Base-by-base conservation (phyloP, 2,888 invertebrate species). In the Liodrosophila aerea region DNA sequence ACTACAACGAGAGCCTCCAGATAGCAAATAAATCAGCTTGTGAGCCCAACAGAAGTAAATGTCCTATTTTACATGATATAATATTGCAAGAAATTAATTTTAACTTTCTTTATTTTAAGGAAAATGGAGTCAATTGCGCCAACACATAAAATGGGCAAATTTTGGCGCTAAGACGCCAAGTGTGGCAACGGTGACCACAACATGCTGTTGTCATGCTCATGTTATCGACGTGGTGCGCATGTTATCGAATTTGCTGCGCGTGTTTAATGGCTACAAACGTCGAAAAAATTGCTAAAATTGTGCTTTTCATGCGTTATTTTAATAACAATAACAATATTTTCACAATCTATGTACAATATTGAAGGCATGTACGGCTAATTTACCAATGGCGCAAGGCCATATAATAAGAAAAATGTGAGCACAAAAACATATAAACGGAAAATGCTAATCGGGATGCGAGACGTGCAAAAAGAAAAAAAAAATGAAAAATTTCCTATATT, bases 201-300 rank as follows among this genome's bases (percentile, higher is more conserved):
- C 70, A 59, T 63, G 76, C 46, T 54, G 56, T 39, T 51, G 13
- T 30, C 30, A 12, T 9, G 7, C 8, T 29, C 3, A 1, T 60
- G 51, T 54, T 60, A 76, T 81, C 76, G 63, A 56, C 30, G 37
- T 39, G 30, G 11, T 59, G 41, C 44, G 27, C 76, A 78, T 78
- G 54, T 56, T n/a, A n/a, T n/a, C n/a, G n/a, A n/a, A n/a, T 58
- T 72, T 63, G 22, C 77, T 76, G 81, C 76, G 83, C 76, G 83
- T 77, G 76, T 82, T 76, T 72, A 76, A 65, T 76, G 73, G 64
- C 61, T 65, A 57, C 62, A 59, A 77, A 67, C 54, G 75, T 64
- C 78, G 73, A 75, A 68, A 73, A 73, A 78, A 65, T 73, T 72
- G 69, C 56, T 60, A 66, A 59, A 72, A 71, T 45, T 40, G 51